Evolutionary conservation across 2,797 vertebrate species (phyloP), one percentile per base, ranked within the genome.

Genomic region (Poecilia picta): DNA sequence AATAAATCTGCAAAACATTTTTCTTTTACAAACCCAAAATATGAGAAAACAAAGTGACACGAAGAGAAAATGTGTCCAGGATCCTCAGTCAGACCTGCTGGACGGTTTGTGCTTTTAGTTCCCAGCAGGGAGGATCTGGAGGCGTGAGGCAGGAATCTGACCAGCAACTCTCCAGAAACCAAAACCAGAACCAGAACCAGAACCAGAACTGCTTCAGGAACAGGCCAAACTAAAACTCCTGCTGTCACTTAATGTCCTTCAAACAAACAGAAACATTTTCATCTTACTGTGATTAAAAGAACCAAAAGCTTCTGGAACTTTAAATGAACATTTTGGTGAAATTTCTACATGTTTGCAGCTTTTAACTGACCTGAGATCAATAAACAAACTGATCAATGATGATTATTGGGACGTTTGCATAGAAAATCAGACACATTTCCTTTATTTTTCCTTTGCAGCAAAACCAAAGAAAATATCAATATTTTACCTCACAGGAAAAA

Each of bases 1-100:
- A 81, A 77, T n/a, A 81, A 82, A 82, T 62, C 77, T 53, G 47
- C 57, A 41, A 74, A 83, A 79, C 20, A 53, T 39, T 59, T 57
- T 59, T 59, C 28, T 74, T 80, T 68, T 82, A 87, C 76, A 88
- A 90, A 88, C 87, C 7, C 57, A 73, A 73, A 83, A 77, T 33
- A n/a, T 64, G 28, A 36, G 28, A 45, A 66, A 83, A 46, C 49
- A 85, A 76, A 62, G 62, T 83, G 79, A 87, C 70, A 77, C 13
- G 47, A 73, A 77, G 51, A 72, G 51, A 36, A 55, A 80, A 68
- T 7, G 16, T 23, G 62, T 1, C 6, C 18, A 33, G 43, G 73
- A 81, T 59, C 28, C 72, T 77, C 39, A 41, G 59, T 78, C 57
- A 73, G n/a, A 33, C 47, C 81, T 33, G 57, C n/a, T 72, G 55